A percentile compares a stretch with the other conserved stretches of the same genome.
These are phyloP conservation scores for Rhincodon typus DNA, from an alignment of 2,797 vertebrate species.

Conservation along the genomic window DNA sequence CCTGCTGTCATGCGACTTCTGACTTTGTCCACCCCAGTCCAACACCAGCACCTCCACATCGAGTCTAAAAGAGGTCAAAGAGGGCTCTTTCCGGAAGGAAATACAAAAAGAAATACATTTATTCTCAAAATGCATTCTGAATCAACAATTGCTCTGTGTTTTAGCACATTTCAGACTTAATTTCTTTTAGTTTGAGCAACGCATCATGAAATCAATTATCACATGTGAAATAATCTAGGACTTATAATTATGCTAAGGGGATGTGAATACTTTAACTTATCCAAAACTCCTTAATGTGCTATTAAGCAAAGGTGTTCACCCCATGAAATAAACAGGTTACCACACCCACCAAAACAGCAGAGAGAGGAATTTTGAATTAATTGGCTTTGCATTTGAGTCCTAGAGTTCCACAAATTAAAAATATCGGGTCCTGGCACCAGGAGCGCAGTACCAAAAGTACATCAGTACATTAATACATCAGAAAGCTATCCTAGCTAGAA, in stretches of 20 bases:
- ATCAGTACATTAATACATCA: no score
- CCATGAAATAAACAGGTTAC: background rate
- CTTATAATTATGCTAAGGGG: background rate
- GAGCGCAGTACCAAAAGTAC: background rate
- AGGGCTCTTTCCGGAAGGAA: no score
- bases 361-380: background rate
- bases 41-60: no score
- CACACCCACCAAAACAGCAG: background rate
- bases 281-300: background rate
- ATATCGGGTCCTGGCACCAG: background rate
- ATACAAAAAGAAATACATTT: background rate
- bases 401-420: background rate
- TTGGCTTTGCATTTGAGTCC: background rate
- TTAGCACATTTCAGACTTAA: background rate
- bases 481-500: background rate
- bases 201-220: background rate
- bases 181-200: background rate
- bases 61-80: background rate
- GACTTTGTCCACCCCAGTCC: no score
- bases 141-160: background rate
- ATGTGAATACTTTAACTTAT: background rate
- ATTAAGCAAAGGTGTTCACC: background rate
- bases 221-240: background rate
- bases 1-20: no score
- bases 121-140: background rate